Conservation (phyloP, 2,113 vertebrate species). For the Neotragus pygmaeus region DNA sequence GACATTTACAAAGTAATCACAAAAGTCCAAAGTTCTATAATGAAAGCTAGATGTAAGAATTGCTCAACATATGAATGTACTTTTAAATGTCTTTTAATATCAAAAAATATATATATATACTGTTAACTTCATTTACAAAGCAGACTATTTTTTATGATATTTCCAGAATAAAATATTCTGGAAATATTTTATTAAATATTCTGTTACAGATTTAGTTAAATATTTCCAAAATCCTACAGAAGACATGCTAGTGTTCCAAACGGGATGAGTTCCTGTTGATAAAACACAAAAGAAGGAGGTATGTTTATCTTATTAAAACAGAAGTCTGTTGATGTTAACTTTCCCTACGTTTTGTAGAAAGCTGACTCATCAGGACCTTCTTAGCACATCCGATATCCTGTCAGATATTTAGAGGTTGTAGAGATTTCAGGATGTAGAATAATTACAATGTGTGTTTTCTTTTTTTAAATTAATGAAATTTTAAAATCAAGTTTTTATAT, state of each 20-base stretch:
- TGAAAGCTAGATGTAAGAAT: background rate
- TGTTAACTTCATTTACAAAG: background rate
- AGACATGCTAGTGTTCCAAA: background rate
- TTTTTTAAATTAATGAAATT: background rate
- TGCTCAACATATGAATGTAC: background rate
- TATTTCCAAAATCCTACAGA: background rate
- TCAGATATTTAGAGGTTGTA: background rate
- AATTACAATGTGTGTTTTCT: background rate
- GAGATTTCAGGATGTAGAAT: background rate
- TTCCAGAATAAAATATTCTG: background rate
- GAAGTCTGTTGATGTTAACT: background rate
- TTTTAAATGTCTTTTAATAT: background rate
- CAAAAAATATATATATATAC: background rate
- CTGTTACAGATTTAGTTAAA: background rate
- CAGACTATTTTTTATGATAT: background rate
- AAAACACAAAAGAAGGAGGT: background rate
- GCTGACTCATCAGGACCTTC: background rate
- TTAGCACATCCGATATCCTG: background rate
- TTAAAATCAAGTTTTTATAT: background rate
- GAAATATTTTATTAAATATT: background rate
- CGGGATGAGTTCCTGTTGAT: background rate
- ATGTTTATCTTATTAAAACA: conserved; percentile 33
- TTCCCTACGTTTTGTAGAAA: background rate
- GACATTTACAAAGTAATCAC: background rate
- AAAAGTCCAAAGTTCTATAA: background rate